Percentiles rank a stretch among this genome's conserved stretches.
Conservation (phyloP, 92 coral and sea anemone species). For the Micromussa lordhowensis region DNA sequence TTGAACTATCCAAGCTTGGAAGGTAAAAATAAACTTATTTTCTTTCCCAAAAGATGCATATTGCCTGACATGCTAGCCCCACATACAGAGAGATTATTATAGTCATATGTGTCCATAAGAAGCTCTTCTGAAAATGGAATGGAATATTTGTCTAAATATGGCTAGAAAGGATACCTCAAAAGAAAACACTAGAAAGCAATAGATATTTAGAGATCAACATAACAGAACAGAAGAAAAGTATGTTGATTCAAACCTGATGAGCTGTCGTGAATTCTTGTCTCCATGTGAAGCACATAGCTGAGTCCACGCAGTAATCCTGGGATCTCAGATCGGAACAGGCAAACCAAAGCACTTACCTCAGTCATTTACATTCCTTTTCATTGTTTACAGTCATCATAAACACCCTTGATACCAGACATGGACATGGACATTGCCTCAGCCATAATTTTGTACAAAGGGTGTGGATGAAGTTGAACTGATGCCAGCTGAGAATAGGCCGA, state of each 20-base stretch:
- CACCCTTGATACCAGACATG: too few species aligned
- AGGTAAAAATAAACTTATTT: background rate
- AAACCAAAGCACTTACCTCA: too few species aligned
- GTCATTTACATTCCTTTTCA: too few species aligned
- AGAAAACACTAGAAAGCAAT: background rate
- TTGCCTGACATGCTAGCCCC: background rate
- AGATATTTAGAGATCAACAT: background rate
- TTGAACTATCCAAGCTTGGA: background rate
- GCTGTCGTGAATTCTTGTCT: background rate
- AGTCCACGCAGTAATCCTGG: too few species aligned
- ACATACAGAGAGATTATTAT: background rate
- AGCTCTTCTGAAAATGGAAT: background rate
- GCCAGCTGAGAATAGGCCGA: too few species aligned
- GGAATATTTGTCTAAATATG: background rate
- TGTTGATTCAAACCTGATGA: background rate
- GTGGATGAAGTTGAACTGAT: too few species aligned
- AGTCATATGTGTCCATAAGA: background rate
- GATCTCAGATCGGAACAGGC: too few species aligned
- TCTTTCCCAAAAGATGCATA: background rate
- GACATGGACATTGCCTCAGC: too few species aligned
- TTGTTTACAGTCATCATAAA: too few species aligned
- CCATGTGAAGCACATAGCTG: background rate
- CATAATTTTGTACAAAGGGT: too few species aligned
- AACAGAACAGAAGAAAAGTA: background rate
- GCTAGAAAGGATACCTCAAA: background rate